phyloP scores from a whole-genome alignment of 1,140 invertebrate species.

The Lutraria rhynchaena region DNA sequence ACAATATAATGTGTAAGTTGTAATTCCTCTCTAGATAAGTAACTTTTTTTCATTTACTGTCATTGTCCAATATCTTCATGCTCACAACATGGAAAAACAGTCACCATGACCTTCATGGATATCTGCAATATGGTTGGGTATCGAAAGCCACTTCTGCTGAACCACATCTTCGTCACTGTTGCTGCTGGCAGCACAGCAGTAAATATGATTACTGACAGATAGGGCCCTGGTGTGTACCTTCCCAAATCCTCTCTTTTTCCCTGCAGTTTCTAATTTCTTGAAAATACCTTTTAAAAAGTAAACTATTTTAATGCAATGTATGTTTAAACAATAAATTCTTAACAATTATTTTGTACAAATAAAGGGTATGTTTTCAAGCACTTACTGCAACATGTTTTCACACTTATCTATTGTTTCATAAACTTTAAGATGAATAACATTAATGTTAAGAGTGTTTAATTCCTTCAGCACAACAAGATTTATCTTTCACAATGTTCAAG shows the following conservation, averaged over 20 bases:
- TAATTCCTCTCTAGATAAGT: too few species aligned
- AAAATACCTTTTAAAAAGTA: conserved; percentile 17
- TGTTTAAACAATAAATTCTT: background rate
- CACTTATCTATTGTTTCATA: too few species aligned
- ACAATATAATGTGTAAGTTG: too few species aligned
- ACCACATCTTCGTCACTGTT: conserved; percentile 57
- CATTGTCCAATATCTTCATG: too few species aligned
- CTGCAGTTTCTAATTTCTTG: conserved; percentile 32
- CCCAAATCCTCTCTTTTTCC: conserved; percentile 33
- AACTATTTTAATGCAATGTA: background rate
- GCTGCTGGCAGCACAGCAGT: conserved; percentile 57
- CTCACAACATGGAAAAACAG: conserved; percentile 43
- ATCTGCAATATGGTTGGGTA: conserved; percentile 56
- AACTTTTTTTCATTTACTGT: too few species aligned
- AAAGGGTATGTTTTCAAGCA: background rate
- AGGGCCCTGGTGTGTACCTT: conserved; percentile 28
- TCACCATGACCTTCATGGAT: conserved; percentile 54
- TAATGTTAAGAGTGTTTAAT: too few species aligned
- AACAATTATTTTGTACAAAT: background rate
- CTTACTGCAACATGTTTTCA: too few species aligned
- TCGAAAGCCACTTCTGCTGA: conserved; percentile 52
- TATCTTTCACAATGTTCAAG: too few species aligned
- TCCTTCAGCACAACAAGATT: too few species aligned
- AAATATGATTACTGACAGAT: conserved; percentile 58
- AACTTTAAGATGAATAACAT: too few species aligned